Evolutionary conservation across 2,888 invertebrate genomes (phyloP).

Genomic region (Phyllotreta striolata): DNA sequence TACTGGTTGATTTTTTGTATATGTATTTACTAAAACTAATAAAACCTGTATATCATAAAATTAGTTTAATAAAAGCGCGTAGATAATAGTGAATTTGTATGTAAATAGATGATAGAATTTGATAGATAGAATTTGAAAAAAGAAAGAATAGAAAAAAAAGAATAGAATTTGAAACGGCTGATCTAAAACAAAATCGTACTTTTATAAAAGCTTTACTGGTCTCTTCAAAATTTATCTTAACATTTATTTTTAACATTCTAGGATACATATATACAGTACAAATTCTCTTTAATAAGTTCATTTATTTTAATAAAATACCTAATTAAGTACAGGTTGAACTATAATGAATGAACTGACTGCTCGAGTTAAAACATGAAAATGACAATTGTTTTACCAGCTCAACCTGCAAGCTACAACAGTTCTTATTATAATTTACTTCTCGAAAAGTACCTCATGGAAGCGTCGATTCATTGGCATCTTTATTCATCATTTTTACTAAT

Average conservation of each 20-base stretch:
- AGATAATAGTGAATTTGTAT: no score
- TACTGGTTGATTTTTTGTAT: background rate
- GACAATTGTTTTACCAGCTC: slow-evolving; percentile 8
- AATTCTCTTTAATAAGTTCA: slow-evolving; percentile 32
- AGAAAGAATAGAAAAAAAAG: no score
- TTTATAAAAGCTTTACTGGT: slow-evolving; percentile 36
- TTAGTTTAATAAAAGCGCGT: no score
- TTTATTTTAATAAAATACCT: slow-evolving; percentile 35
- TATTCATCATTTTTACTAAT: no score
- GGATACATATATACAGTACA: slow-evolving; percentile 35
- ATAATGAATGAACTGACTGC: slow-evolving; percentile 15
- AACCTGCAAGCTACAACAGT: slow-evolving; percentile 20
- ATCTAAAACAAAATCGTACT: no score
- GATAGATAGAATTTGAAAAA: no score
- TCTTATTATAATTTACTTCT: slow-evolving; percentile 12
- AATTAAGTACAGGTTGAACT: slow-evolving; percentile 28
- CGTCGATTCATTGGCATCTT: no score
- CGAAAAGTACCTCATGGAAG: slow-evolving; percentile 13
- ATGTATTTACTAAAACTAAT: no score
- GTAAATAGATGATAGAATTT: no score
- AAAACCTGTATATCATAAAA: no score
- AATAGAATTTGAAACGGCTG: no score
- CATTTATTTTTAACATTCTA: slow-evolving; percentile 32
- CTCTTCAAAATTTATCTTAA: slow-evolving; percentile 29
- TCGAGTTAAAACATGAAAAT: slow-evolving; percentile 10